phyloP scores from a whole-genome alignment of 2,797 vertebrate genomes.

The Craterocephalus amniculus region DNA sequence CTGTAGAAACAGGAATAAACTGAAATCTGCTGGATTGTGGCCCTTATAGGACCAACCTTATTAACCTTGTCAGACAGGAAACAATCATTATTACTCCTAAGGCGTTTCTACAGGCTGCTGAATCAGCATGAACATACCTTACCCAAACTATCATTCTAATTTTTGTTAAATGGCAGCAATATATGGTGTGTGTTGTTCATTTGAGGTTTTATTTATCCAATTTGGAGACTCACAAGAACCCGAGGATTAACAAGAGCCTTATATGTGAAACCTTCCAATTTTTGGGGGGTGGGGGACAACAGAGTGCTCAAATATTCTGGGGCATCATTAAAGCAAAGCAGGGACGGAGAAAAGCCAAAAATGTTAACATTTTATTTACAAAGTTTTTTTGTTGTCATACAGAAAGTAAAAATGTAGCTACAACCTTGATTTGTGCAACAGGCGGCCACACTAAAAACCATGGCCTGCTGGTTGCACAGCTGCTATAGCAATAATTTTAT shows the following conservation, averaged over 20 bases:
- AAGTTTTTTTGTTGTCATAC: constrained; percentile 91
- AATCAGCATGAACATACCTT: too few relatives aligned
- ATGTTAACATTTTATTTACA: constrained; percentile 99
- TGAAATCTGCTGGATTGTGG: too few relatives aligned
- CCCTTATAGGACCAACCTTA: too few relatives aligned
- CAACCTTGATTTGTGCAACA: constrained; percentile 88
- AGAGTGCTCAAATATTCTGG: not conserved
- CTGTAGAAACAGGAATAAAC: not conserved
- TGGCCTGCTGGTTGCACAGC: constrained; percentile 87
- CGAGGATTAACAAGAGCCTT: not conserved
- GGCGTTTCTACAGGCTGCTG: not conserved
- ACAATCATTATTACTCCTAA: not conserved
- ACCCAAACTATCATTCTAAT: too few relatives aligned
- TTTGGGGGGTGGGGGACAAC: too few relatives aligned
- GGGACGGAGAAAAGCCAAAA: constrained; percentile 84
- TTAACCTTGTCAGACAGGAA: not conserved
- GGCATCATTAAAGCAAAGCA: constrained; percentile 48
- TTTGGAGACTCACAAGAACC: not conserved
- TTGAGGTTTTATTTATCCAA: not conserved
- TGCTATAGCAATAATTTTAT: constrained; percentile 91
- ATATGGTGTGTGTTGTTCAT: not conserved
- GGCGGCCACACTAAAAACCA: constrained; percentile 85
- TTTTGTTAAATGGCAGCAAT: not conserved
- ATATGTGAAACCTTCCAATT: not conserved
- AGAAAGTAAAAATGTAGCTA: constrained; percentile 98